These are phyloP conservation scores for Oncorhynchus gorbuscha DNA, from an alignment of 2,113 vertebrate species.

Conservation along the genomic window DNA sequence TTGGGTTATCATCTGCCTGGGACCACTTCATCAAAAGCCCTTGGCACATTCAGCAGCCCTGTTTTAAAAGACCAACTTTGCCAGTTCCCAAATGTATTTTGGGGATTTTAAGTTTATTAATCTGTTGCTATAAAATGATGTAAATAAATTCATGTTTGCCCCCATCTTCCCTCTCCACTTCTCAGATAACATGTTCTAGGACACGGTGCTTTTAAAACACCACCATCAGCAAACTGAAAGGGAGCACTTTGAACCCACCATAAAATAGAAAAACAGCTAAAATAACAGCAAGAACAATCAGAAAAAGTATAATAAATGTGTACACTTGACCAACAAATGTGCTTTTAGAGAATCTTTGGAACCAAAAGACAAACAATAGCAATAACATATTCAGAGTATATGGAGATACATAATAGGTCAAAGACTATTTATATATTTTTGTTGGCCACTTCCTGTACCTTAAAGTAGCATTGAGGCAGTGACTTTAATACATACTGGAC, in stretches of 20 bases:
- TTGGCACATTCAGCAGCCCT: not conserved
- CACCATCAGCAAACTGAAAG: slow-evolving; percentile 16
- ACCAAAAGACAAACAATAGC: slow-evolving; percentile 63
- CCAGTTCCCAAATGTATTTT: not conserved
- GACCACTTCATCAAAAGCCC: not conserved
- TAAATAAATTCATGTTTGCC: slow-evolving; percentile 6
- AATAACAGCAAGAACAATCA: slow-evolving; percentile 42
- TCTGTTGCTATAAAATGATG: not conserved
- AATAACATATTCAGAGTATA: slow-evolving; percentile 54
- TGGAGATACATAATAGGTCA: slow-evolving; percentile 49
- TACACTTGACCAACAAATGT: slow-evolving; percentile 56
- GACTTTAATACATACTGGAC: slow-evolving; percentile 28
- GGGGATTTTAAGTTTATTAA: not conserved
- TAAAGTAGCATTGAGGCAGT: slow-evolving; percentile 22
- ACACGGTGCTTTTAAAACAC: slow-evolving; percentile 23
- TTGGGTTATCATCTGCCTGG: not conserved
- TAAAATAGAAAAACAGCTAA: slow-evolving; percentile 23
- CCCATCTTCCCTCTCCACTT: not conserved
- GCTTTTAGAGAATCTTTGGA: slow-evolving; percentile 75
- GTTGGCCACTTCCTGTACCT: slow-evolving; percentile 16
- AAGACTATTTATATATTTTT: slow-evolving; percentile 27
- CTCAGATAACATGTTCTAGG: slow-evolving; percentile 27
- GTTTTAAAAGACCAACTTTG: not conserved
- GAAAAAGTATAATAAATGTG: slow-evolving; percentile 50
- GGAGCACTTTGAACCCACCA: slow-evolving; percentile 38